Conservation (phyloP, 2,888 invertebrate genomes). For the Cheilosia impressa region DNA sequence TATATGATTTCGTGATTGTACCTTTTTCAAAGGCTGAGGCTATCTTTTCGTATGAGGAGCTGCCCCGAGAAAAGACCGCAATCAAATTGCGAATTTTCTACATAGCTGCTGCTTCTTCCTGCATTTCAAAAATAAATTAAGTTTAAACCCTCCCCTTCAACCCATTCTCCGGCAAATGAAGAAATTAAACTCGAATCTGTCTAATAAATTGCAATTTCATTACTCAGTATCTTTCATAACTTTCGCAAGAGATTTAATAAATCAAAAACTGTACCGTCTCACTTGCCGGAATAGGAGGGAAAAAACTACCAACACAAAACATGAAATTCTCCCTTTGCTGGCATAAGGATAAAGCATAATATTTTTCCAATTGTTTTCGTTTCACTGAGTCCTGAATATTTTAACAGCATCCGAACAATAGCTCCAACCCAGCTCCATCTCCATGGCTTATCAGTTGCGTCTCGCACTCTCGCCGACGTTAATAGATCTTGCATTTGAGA, state of each 20-base stretch:
- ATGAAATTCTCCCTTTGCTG: background rate
- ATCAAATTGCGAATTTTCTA: too few relatives aligned
- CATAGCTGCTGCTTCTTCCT: too few relatives aligned
- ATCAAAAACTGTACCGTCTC: constrained; percentile 31
- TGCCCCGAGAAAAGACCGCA: too few relatives aligned
- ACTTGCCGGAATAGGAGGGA: background rate
- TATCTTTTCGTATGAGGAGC: too few relatives aligned
- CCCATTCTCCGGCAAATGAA: background rate
- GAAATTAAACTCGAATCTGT: constrained; percentile 55
- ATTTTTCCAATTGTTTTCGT: constrained; percentile 55
- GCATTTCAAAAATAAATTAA: background rate
- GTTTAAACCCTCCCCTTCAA: background rate
- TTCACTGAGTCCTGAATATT: constrained; percentile 52
- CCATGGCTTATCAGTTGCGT: constrained; percentile 21
- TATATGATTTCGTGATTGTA: too few relatives aligned
- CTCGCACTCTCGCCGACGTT: constrained; percentile 42
- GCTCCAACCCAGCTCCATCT: background rate
- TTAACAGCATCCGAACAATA: constrained; percentile 23
- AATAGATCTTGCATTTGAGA: constrained; percentile 63
- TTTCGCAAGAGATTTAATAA: constrained; percentile 49
- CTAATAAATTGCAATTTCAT: constrained; percentile 50
- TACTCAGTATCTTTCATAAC: constrained; percentile 37
- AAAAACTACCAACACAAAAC: constrained; percentile 25
- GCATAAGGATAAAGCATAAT: constrained; percentile 28
- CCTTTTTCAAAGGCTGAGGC: too few relatives aligned